Conservation (phyloP, 2,113 vertebrate species). For the Fulica atra region DNA sequence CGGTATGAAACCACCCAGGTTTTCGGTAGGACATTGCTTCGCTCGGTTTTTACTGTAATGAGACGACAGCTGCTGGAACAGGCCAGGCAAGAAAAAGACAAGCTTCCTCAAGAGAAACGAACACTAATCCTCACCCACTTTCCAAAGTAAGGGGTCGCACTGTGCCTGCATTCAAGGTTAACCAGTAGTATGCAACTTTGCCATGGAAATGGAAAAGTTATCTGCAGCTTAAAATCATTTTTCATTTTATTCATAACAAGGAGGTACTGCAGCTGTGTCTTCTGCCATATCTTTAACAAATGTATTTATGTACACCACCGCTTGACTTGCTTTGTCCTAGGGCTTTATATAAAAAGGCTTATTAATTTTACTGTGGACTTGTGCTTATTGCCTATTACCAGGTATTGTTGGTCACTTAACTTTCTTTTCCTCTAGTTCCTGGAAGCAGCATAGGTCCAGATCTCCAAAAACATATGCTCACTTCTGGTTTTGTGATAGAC, state of each 20-base stretch:
- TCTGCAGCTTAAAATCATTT: background rate
- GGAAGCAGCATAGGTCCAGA: background rate
- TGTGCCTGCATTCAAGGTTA: background rate
- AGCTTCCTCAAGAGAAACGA: constrained; percentile 93
- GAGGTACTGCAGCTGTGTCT: background rate
- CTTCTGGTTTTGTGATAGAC: background rate
- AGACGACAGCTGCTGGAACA: constrained; percentile 94
- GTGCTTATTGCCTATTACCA: background rate
- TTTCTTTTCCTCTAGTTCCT: background rate
- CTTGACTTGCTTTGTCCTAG: background rate
- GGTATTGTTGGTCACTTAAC: background rate
- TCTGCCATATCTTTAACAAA: background rate
- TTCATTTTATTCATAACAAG: background rate
- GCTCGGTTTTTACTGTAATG: constrained; percentile 96
- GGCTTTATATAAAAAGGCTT: background rate
- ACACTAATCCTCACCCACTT: constrained; percentile 99
- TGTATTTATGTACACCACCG: background rate
- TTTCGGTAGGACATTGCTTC: constrained; percentile 92
- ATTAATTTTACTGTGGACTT: background rate
- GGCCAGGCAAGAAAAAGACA: constrained; percentile 97
- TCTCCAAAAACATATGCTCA: background rate
- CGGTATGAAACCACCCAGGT: constrained; percentile 96
- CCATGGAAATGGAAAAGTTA: background rate
- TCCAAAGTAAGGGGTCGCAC: constrained; percentile 86
- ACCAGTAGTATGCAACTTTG: background rate